Evolutionary conservation across 2,888 invertebrate species (phyloP).

Genomic region (Gnatocerus cornutus): DNA sequence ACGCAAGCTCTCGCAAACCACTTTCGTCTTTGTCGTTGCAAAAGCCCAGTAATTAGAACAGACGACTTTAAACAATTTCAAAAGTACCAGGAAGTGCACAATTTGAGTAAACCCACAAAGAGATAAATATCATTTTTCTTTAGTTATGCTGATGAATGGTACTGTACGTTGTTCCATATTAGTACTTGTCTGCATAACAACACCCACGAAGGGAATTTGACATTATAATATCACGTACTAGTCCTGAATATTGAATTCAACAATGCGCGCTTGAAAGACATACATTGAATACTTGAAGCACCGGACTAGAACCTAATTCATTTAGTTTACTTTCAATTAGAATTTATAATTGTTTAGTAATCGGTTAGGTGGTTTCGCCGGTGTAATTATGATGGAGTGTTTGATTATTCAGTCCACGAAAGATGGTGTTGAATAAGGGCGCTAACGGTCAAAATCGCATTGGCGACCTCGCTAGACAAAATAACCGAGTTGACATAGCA

Average conservation of each 20-base stretch:
- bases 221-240: not conserved
- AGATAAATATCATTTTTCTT: not conserved
- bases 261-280: not conserved
- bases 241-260: not conserved
- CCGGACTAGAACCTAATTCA: constrained; percentile 26
- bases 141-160: not conserved
- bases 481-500: constrained; percentile 41
- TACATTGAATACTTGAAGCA: constrained; percentile 4
- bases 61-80: not conserved
- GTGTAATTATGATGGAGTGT: not conserved
- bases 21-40: not conserved
- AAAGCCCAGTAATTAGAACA: not conserved
- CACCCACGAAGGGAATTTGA: constrained; percentile 4
- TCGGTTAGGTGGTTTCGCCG: constrained; percentile 14
- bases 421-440: constrained; percentile 3
- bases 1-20: not conserved
- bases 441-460: constrained; percentile 32
- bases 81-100: not conserved
- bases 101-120: not conserved
- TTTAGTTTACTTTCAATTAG: constrained; percentile 43
- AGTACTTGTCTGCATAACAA: constrained; percentile 3
- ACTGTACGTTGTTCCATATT: constrained; percentile 11
- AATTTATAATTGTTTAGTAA: constrained; percentile 38
- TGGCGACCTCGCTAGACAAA: constrained; percentile 31
- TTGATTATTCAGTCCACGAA: too few relatives aligned